Evolutionary conservation across 53 echinoderm and acorn worm species (phyloP).

Genomic region (Echinometra lucunter): DNA sequence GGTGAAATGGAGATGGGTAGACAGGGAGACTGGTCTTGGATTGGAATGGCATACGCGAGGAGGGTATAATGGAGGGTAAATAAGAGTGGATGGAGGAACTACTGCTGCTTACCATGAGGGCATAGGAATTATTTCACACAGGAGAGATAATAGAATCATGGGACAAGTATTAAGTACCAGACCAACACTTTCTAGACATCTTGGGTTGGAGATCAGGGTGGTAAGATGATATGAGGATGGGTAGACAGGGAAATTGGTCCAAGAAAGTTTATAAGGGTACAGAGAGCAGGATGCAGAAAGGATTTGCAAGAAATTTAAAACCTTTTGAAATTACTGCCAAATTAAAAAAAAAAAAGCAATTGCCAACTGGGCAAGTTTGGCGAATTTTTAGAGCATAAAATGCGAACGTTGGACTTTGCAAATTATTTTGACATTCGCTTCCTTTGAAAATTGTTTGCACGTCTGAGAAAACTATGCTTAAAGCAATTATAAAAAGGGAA

Average conservation of each 20-base stretch:
- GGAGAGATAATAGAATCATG: conserved; percentile 25
- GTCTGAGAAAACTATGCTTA: not conserved
- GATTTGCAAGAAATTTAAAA: no score
- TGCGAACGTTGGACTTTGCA: no score
- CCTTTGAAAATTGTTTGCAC: no score
- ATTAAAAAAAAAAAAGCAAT: no score
- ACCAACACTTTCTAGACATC: conserved; percentile 5
- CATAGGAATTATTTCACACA: conserved; percentile 47
- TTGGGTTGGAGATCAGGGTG: not conserved
- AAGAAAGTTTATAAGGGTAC: no score
- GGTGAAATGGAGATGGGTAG: not conserved
- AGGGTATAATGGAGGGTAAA: no score
- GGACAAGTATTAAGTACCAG: conserved; percentile 15
- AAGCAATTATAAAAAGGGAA: not conserved
- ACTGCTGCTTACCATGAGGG: conserved; percentile 16
- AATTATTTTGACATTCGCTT: no score
- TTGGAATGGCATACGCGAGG: not conserved
- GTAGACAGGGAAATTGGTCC: not conserved
- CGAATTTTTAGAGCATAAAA: no score
- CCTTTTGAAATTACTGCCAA: no score
- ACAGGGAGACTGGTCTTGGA: not conserved
- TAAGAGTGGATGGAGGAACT: no score
- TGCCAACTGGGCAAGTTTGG: no score
- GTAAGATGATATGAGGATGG: not conserved
- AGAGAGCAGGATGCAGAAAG: no score